Conservation (phyloP, 2,113 vertebrate species). For the Myrmecophaga tridactyla region DNA sequence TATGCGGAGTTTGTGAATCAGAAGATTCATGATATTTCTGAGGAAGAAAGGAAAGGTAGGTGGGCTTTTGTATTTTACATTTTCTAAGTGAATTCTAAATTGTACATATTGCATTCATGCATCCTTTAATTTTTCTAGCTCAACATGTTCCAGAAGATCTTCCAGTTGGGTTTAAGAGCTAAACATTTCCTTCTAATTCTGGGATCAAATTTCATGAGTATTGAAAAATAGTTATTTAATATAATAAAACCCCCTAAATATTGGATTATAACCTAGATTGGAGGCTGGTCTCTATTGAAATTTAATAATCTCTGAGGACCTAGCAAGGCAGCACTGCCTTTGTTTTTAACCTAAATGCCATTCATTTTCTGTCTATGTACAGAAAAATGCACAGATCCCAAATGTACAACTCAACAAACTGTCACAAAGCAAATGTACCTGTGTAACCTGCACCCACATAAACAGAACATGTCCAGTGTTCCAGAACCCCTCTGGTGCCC, state of each 20-base stretch:
- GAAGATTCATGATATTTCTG: constrained; percentile 96
- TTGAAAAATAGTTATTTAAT: constrained; percentile 55
- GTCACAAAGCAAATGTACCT: neutral
- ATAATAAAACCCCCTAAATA: constrained; percentile 53
- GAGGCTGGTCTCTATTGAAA: neutral
- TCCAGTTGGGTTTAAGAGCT: neutral
- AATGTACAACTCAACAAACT: neutral
- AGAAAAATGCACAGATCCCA: neutral
- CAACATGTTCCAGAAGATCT: neutral
- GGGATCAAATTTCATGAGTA: constrained; percentile 5
- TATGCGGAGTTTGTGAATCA: constrained; percentile 97
- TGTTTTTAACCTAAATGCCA: constrained; percentile 28
- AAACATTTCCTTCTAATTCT: neutral
- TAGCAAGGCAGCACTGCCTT: neutral
- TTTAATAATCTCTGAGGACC: neutral
- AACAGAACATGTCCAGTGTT: neutral
- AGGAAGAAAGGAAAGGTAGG: constrained; percentile 96
- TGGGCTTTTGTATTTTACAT: constrained; percentile 4
- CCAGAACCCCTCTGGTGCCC: no score
- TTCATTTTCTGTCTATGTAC: neutral
- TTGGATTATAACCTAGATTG: constrained; percentile 32
- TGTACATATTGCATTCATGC: neutral
- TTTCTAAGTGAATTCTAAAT: neutral
- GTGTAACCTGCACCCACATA: neutral
- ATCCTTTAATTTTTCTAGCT: neutral